A percentile compares a stretch with the other conserved stretches of the same genome.
Evolutionary conservation across 53 echinoderm and acorn worm species (phyloP).

Genomic region (Paelopatides confundens): DNA sequence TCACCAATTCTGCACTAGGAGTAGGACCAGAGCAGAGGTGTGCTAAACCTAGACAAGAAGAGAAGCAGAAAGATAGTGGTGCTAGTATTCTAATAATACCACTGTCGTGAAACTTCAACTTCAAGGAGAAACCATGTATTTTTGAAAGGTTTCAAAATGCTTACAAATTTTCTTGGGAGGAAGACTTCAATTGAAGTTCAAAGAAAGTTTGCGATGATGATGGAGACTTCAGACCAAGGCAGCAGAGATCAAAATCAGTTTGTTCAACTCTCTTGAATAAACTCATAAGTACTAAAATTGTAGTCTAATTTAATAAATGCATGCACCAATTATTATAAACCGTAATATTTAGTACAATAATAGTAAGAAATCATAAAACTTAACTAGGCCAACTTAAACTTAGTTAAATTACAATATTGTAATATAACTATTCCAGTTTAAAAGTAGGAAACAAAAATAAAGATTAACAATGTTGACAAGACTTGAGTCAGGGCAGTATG

Average conservation of each 20-base stretch:
- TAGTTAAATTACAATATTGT: no score
- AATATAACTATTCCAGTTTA: no score
- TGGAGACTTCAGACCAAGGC: not conserved
- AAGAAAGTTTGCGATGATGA: not conserved
- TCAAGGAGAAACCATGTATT: not conserved
- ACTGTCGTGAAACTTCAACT: not conserved
- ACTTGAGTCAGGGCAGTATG: no score
- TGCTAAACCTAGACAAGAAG: not conserved
- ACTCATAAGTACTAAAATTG: not conserved
- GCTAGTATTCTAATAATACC: not conserved
- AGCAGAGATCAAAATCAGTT: constrained; percentile 28
- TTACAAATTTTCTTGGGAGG: not conserved
- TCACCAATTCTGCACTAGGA: not conserved
- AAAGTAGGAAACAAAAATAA: no score
- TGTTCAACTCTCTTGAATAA: not conserved
- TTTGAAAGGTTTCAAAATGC: constrained; percentile 12
- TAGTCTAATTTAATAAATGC: no score
- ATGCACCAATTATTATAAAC: no score
- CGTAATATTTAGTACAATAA: no score
- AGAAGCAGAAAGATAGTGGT: not conserved
- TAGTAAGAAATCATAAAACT: no score
- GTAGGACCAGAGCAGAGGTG: not conserved
- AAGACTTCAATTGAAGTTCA: no score
- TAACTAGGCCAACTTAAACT: no score
- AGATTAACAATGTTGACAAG: no score